These are phyloP conservation scores for Hippolais icterina DNA, from an alignment of 2,113 vertebrate species.

Conservation along the genomic window DNA sequence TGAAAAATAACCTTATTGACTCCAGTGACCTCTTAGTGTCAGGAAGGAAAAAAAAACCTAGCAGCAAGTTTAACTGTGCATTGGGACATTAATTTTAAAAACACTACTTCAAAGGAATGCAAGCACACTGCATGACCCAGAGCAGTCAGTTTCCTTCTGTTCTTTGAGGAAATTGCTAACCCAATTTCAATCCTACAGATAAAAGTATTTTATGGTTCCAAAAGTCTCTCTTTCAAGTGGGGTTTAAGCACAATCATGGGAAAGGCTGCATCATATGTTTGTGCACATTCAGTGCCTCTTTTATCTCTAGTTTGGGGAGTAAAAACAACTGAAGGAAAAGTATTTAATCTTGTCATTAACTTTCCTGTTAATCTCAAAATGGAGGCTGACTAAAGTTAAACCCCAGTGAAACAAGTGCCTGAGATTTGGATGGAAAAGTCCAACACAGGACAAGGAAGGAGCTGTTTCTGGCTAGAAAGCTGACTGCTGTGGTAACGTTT, in stretches of 20 bases:
- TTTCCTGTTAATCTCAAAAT: neutral
- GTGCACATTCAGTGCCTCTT: neutral
- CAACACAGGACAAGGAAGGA: neutral
- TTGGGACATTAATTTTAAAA: conserved; percentile 55
- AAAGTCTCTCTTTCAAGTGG: conserved; percentile 29
- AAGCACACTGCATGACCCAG: conserved; percentile 30
- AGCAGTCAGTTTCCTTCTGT: conserved; percentile 53
- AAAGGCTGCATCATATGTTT: neutral
- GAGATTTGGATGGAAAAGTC: neutral
- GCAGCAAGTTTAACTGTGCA: neutral
- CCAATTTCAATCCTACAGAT: conserved; percentile 47
- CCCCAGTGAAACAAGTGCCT: neutral
- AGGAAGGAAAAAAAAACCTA: neutral
- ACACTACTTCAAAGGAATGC: conserved; percentile 46
- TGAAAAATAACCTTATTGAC: conserved; percentile 34
- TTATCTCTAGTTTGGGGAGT: neutral
- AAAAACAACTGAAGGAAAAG: neutral
- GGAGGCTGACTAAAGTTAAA: neutral
- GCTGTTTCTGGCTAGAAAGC: neutral
- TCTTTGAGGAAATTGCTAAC: conserved; percentile 54
- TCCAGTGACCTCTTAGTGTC: neutral
- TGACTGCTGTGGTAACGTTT: neutral
- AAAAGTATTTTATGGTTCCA: conserved; percentile 38
- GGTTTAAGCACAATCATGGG: conserved; percentile 9
- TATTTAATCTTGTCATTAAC: neutral